These are phyloP conservation scores for Siniperca scherzeri DNA, from an alignment of 2,797 vertebrate species.

Conservation along the genomic window DNA sequence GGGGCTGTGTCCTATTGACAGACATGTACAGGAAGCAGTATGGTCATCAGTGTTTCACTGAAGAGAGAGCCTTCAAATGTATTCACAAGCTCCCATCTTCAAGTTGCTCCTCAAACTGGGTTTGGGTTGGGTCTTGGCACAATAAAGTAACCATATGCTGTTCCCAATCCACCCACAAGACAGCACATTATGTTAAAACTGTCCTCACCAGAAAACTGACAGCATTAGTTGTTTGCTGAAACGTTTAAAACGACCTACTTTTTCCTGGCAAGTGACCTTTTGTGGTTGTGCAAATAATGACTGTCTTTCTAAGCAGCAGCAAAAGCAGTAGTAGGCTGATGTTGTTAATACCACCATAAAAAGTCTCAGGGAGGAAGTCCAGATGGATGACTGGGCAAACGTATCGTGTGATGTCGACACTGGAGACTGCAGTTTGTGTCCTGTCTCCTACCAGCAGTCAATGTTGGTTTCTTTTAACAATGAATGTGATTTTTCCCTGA, in stretches of 20 bases:
- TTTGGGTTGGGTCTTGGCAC: constrained; percentile 4
- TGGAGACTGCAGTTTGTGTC: not conserved
- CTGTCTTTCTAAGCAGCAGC: not conserved
- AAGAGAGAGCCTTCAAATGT: not conserved
- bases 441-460: not conserved
- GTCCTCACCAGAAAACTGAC: not conserved
- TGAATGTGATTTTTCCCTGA: not conserved
- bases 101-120: not conserved
- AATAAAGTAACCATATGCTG: not conserved
- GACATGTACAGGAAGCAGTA: not conserved
- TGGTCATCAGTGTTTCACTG: not conserved
- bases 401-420: not conserved
- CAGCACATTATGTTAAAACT: not conserved
- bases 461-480: not conserved
- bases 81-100: not conserved
- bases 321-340: not conserved
- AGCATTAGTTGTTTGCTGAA: not conserved
- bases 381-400: too few species aligned
- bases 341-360: not conserved
- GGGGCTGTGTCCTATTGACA: not conserved
- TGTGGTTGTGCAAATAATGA: not conserved
- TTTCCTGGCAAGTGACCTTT: too few species aligned
- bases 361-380: not conserved
- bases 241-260: not conserved
- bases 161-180: not conserved